Base-by-base conservation (phyloP, 1,140 invertebrate genomes). In the Mesaphorura yosii region DNA sequence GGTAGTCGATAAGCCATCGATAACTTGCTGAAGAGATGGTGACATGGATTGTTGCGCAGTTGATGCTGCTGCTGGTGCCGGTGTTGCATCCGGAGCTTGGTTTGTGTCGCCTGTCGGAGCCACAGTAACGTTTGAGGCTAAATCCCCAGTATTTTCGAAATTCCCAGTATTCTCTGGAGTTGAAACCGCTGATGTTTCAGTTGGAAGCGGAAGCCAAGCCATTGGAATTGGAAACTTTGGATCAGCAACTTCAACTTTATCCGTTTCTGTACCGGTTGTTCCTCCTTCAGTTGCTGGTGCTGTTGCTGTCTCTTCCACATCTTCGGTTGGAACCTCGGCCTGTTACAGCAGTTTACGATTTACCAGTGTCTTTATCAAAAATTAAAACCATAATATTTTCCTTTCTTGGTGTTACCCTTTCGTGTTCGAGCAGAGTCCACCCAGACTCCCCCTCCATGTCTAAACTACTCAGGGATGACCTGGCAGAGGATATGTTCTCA, bases 401-500 rank as follows among this genome's bases (percentile, higher is more conserved):
- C n/a, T n/a, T n/a, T n/a, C n/a, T n/a, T n/a, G n/a, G n/a, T n/a
- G n/a, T n/a, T 40, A 48, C 51, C 20, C 45, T 55, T 12, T 53
- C 49, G 10, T 29, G 38, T 15, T 53, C 56, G 15, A 58, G 22
- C 40, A 61, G 41, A 17, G 59, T 61, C 59, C 59, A 61, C 22
- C 51, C 59, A 26, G 54, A 31, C 10, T 57, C 55, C n/a, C 46
- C 52, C 22, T 54, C 58, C 6, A 38, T 20, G 19, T 53, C 58
- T 51, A 14, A 26, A 47, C 5, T 34, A 34, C 10, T n/a, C 10
- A n/a, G 31, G n/a, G n/a, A 10, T 34, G 31, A 34, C n/a, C 10
- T 34, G 10, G 31, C n/a, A 10, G 10, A 10, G 10, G 10, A 10
- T 10, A n/a, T n/a, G 10, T 34, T 10, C 10, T 10, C 10, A 34